Base-by-base conservation (phyloP, 2,888 invertebrate species). In the Atrina japonica region DNA sequence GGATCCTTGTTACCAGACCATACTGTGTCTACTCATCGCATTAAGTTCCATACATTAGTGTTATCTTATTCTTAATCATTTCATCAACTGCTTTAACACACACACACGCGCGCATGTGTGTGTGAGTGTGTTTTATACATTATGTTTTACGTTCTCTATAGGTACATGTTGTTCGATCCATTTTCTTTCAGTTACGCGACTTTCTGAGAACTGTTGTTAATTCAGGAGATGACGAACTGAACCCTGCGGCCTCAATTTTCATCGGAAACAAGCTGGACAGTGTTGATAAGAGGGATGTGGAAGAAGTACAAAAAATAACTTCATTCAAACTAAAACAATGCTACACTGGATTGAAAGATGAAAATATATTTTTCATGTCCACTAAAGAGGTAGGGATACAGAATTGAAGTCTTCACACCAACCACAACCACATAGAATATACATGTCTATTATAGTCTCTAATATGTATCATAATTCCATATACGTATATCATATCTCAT, bases 261-360 rank as follows among this genome's bases (percentile, higher is more conserved):
- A 82, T 88, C 14, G 85, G 87, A 52, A 88, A 88, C 71, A 78
- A 86, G 60, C 86, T 85, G 85, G 88, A 88, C 63, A 78, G 82
- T 60, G 81, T 87, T 6, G 73, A 77, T 0, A 59, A 69, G 7
- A 50, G 25, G 7, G 84, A 85, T 56, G 69, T 72, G 43, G 77
- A 79, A 1, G 78, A 77, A 21, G 85, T 88, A 9, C 77, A 79
- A 40, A 56, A 68, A 1, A 80, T 84, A 53, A 83, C 81, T 1
- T 53, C 82, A 1, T 70, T 70, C 25, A 78, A 78, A 52, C 69
- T 82, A 7, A 63, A 74, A n/a, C 52, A 66, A 16, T 83, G 78
- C 18, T 86, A 83, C 75, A 78, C 84, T 2, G 81, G 77, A 5
- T 68, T 86, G 5, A 59, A 76, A n/a, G 65, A 75, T 1, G 72